phyloP scores from a whole-genome alignment of 2,113 vertebrate genomes.

The Gymnobelideus leadbeateri region DNA sequence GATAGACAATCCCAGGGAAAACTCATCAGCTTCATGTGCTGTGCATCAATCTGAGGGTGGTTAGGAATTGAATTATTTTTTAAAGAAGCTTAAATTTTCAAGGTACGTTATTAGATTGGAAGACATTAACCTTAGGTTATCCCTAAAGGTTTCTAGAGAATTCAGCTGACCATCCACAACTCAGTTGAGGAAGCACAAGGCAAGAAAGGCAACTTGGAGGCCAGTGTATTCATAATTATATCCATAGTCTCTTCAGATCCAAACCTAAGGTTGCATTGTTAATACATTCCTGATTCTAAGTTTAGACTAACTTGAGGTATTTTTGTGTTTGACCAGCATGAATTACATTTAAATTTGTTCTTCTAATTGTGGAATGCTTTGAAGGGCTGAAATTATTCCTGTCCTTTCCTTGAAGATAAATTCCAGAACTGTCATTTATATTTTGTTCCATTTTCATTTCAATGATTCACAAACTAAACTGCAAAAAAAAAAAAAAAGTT shows the following conservation, averaged over 20 bases:
- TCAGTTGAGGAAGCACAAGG: not conserved
- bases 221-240: not conserved
- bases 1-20: not conserved
- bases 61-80: not conserved
- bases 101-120: not conserved
- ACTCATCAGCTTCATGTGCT: not conserved
- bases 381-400: not conserved
- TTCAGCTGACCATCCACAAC: not conserved
- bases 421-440: not conserved
- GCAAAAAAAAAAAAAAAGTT: not conserved
- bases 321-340: not conserved
- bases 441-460: not conserved
- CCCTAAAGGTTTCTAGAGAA: not conserved
- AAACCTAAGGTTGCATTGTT: not conserved
- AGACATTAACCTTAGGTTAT: not conserved
- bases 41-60: not conserved
- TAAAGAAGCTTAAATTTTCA: not conserved
- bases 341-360: constrained; percentile 1
- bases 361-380: not conserved
- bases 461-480: not conserved
- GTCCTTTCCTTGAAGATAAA: not conserved
- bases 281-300: not conserved
- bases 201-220: not conserved
- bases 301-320: not conserved
- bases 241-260: not conserved